Evolutionary conservation across 2,888 invertebrate species (phyloP).

Genomic region (Rhaphigaster nebulosa): DNA sequence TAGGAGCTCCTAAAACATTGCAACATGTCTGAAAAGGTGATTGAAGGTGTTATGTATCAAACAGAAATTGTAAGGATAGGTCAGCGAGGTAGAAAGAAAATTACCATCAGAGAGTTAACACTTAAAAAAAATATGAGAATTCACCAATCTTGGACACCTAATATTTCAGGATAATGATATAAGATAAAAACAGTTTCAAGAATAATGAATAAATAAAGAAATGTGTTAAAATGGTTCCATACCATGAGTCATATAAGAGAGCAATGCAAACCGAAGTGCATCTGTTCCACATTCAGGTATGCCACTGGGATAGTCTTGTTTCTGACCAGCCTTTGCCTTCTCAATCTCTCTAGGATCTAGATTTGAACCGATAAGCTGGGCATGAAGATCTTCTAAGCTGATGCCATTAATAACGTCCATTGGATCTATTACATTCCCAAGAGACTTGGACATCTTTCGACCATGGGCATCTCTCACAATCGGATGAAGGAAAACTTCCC

Average conservation of each 20-base stretch:
- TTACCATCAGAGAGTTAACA: too few species aligned
- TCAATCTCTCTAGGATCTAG: slow-evolving; percentile 87
- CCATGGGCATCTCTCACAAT: slow-evolving; percentile 98
- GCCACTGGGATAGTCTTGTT: slow-evolving; percentile 81
- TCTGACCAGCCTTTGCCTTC: slow-evolving; percentile 78
- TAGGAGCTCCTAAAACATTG: too few species aligned
- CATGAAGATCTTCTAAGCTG: slow-evolving; percentile 83
- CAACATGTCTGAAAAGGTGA: too few species aligned
- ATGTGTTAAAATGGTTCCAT: slow-evolving; percentile 54
- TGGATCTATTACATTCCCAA: slow-evolving; percentile 98
- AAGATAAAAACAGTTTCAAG: background rate
- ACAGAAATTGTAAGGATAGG: too few species aligned
- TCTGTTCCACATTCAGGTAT: slow-evolving; percentile 98
- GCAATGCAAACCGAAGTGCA: slow-evolving; percentile 91
- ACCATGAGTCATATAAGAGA: slow-evolving; percentile 88
- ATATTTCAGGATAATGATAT: too few species aligned
- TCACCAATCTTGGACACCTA: too few species aligned
- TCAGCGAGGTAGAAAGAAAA: too few species aligned
- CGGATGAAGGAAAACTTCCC: slow-evolving; percentile 94
- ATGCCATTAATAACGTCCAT: slow-evolving; percentile 94
- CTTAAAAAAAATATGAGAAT: too few species aligned
- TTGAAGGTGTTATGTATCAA: too few species aligned
- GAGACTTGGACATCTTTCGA: slow-evolving; percentile 98
- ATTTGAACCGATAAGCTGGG: slow-evolving; percentile 82
- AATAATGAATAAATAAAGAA: slow-evolving; percentile 27